Percentiles rank a stretch among this genome's conserved stretches.
Evolutionary conservation across 2,113 vertebrate species (phyloP).

Genomic region (Malurus alboscapulatus): DNA sequence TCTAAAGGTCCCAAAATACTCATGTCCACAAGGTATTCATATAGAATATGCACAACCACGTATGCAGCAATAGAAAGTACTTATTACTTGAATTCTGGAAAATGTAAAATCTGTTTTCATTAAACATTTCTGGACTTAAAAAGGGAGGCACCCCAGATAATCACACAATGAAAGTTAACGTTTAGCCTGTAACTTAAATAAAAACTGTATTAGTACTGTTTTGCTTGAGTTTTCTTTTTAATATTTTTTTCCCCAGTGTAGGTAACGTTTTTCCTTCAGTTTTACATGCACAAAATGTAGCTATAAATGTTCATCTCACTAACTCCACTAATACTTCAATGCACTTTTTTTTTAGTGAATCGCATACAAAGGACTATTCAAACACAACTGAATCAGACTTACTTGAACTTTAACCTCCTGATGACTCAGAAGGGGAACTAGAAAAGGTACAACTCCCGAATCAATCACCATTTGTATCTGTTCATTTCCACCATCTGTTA

Average conservation of each 20-base stretch:
- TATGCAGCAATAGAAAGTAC: background rate
- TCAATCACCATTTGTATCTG: constrained; percentile 99
- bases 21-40: background rate
- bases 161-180: background rate
- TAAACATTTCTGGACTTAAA: background rate
- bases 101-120: background rate
- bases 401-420: constrained; percentile 99
- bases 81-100: background rate
- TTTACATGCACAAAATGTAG: background rate
- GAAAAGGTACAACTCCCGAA: constrained; percentile 95
- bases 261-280: background rate
- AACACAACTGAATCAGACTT: constrained; percentile 44
- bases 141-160: background rate
- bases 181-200: background rate
- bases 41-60: background rate
- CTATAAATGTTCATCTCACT: background rate
- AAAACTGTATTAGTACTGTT: background rate
- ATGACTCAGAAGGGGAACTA: constrained; percentile 97
- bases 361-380: background rate
- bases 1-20: background rate
- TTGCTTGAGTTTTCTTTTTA: background rate
- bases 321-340: background rate
- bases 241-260: background rate
- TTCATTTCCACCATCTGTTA: constrained; percentile 97
- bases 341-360: background rate